Base-by-base conservation (phyloP, 2,797 vertebrate species). In the Bufotes viridis region DNA sequence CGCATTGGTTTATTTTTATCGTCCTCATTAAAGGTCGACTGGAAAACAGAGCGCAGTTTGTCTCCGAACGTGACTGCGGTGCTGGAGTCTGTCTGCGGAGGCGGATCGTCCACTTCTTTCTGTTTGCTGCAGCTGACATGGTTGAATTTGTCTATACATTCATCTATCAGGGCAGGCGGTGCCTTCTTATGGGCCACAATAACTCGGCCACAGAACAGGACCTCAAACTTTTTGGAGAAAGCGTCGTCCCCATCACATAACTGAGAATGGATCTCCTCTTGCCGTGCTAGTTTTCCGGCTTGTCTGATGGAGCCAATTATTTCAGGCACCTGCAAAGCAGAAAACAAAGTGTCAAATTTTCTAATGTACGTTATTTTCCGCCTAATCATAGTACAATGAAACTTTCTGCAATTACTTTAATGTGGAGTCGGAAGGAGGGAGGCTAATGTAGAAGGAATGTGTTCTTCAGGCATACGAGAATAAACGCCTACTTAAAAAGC, bases 121-220 rank as follows among this genome's bases (percentile, higher is more conserved):
- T 88, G 92, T 84, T 93, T 92, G 86, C 92, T 91, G 69, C 93
- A 92, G 34, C 94, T 94, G 58, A 96, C 91, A 86, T 91, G 95
- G 82, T 97, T 95, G n/a, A 99, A 99, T 93, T 98, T 98, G 92
- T 98, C 97, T 0, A 99, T 99, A 92, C 98, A 99, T 93, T 99
- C 97, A 20, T 99, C 98, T 17, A 99, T 99, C 53, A 99, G 94
- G 0, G 97, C 98, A 0, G 98, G 98, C 0, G 98, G 98, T 2
- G 98, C 98, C 75, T 98, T 99, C 93, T 97, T 98, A 92, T 98
- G 96, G 0, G 98, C 97, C 51, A 99, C 98, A 0, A 96, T 97
- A 89, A 97, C 97, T 0, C 98, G 95, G 29, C 98, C 98, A 5
- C 98, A 99, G 91, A 99, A 98, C 42, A 99, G 94, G 90, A 99